These are phyloP conservation scores for Pogoniulus pusillus DNA, from an alignment of 2,797 vertebrate genomes.

Conservation along the genomic window DNA sequence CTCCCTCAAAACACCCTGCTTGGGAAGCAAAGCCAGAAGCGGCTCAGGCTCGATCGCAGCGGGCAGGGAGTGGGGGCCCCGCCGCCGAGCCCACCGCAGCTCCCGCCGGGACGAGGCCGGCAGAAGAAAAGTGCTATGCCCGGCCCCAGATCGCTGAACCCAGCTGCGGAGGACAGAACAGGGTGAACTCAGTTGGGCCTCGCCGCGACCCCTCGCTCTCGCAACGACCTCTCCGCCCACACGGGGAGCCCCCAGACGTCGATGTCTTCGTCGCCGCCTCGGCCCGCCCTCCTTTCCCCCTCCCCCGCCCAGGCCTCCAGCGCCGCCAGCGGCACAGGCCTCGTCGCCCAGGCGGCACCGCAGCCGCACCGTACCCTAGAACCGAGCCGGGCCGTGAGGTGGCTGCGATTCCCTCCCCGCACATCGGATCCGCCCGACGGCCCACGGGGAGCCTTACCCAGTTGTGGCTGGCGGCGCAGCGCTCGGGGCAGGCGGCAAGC, in stretches of 20 bases:
- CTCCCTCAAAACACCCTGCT: not conserved
- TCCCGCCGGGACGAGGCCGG: not conserved
- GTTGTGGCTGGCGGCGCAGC: not conserved
- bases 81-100: not conserved
- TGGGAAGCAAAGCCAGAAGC: not conserved
- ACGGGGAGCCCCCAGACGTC: not conserved
- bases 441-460: conserved; percentile 6
- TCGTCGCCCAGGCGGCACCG: not conserved
- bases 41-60: not conserved
- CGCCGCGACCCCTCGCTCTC: not conserved
- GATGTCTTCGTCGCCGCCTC: not conserved
- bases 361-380: not conserved
- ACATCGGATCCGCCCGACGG: not conserved
- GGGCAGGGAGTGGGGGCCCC: not conserved
- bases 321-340: not conserved
- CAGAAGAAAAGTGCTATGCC: not conserved
- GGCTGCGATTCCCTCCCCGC: not conserved
- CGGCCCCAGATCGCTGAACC: not conserved
- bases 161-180: not conserved
- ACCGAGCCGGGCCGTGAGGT: not conserved
- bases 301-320: not conserved
- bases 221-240: not conserved
- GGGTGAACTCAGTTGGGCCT: not conserved
- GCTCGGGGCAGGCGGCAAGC: conserved; percentile 37
- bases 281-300: not conserved